Percentiles rank a stretch among this genome's conserved stretches.
Conservation (phyloP, 2,113 vertebrate species). For the Corapipo altera region DNA sequence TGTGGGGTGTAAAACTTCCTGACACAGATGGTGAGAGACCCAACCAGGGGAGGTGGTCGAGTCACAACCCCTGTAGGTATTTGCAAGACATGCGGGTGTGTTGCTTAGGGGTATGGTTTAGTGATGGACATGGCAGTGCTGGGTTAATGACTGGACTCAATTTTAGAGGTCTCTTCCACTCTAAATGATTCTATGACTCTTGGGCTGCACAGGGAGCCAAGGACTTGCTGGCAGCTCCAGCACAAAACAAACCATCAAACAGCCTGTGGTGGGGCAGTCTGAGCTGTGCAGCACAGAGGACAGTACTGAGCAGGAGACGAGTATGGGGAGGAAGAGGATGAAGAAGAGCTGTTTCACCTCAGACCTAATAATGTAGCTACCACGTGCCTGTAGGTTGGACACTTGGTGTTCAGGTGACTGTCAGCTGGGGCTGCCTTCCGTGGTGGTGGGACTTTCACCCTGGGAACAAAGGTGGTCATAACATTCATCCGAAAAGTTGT, state of each 20-base stretch:
- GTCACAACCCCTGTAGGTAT: background rate
- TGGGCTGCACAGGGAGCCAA: background rate
- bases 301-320: background rate
- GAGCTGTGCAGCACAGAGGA: background rate
- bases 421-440: background rate
- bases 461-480: background rate
- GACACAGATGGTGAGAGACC: background rate
- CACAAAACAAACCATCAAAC: rapidly evolving
- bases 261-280: background rate
- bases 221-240: background rate
- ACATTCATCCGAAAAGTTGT: background rate
- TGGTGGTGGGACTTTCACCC: background rate
- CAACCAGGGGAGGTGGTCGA: background rate
- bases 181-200: rapidly evolving
- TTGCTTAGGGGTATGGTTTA: background rate
- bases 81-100: background rate
- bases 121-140: background rate
- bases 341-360: background rate
- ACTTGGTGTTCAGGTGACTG: background rate
- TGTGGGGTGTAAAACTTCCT: background rate
- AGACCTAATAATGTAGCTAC: background rate
- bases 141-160: background rate
- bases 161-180: background rate
- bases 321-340: background rate
- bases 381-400: background rate